A percentile compares a stretch with the other conserved stretches of the same genome.
Conservation (phyloP, 1,140 invertebrate genomes). For the Anadara kagoshimensis region DNA sequence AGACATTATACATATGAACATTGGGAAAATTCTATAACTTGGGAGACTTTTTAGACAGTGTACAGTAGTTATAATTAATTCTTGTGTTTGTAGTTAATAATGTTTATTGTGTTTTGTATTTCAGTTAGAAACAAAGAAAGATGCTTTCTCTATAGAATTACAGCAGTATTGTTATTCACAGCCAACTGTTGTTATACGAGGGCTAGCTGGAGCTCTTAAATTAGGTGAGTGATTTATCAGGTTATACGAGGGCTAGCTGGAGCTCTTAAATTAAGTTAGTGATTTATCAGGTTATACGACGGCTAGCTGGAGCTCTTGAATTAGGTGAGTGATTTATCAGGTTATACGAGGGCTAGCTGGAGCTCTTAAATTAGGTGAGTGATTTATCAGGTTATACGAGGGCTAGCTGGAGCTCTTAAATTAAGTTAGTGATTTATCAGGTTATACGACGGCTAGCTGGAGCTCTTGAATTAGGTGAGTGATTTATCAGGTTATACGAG, state of each 20-base stretch:
- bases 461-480: too few species aligned
- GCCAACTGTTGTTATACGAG: conserved; percentile 96
- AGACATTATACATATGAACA: too few species aligned
- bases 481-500: conserved; percentile 96
- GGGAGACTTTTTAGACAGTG: too few species aligned
- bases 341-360: too few species aligned
- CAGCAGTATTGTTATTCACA: conserved; percentile 98
- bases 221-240: conserved; percentile 73
- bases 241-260: too few species aligned
- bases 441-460: too few species aligned
- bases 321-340: conserved; percentile 73
- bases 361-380: too few species aligned
- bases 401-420: conserved; percentile 91
- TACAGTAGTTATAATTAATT: too few species aligned
- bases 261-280: too few species aligned
- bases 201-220: conserved; percentile 91
- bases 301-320: conserved; percentile 91
- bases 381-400: conserved; percentile 96
- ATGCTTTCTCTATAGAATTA: conserved; percentile 95
- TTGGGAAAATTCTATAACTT: too few species aligned
- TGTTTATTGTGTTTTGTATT: conserved; percentile 32
- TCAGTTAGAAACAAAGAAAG: conserved; percentile 94
- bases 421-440: conserved; percentile 73
- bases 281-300: conserved; percentile 96
- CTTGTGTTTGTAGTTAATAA: not conserved